Percentiles rank a stretch among this genome's conserved stretches.
Conservation (phyloP, 2,888 invertebrate species). For the Crematogaster levior region DNA sequence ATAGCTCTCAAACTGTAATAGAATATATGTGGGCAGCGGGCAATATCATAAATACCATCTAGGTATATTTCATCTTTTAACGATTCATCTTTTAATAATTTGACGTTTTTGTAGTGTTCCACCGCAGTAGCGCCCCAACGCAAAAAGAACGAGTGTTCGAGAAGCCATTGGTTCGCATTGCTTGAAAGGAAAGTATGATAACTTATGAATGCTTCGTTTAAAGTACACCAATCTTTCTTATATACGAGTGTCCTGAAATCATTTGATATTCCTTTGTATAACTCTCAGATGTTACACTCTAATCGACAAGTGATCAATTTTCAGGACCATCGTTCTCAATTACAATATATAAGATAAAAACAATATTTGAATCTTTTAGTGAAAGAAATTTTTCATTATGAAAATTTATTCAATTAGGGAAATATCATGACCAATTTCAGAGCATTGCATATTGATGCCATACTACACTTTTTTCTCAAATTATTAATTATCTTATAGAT, state of each 20-base stretch:
- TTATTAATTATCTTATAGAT: slow-evolving; percentile 28
- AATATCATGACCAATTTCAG: slow-evolving; percentile 35
- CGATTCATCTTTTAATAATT: slow-evolving; percentile 77
- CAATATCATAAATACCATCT: slow-evolving; percentile 71
- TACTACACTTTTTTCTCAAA: slow-evolving; percentile 34
- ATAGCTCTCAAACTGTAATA: slow-evolving; percentile 68
- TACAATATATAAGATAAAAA: slow-evolving; percentile 35
- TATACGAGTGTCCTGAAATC: slow-evolving; percentile 74
- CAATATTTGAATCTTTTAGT: slow-evolving; percentile 51
- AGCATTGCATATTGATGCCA: slow-evolving; percentile 55
- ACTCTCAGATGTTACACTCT: background rate
- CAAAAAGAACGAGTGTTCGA: slow-evolving; percentile 84
- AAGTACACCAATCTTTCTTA: slow-evolving; percentile 37
- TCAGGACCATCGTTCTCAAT: slow-evolving; percentile 55
- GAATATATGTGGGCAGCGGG: slow-evolving; percentile 60
- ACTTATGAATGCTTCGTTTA: slow-evolving; percentile 80
- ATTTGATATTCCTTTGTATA: slow-evolving; percentile 8
- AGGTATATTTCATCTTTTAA: slow-evolving; percentile 76
- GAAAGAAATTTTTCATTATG: slow-evolving; percentile 49
- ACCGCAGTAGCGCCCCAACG: slow-evolving; percentile 81
- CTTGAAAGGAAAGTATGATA: slow-evolving; percentile 85
- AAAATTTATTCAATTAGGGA: slow-evolving; percentile 48
- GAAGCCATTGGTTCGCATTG: slow-evolving; percentile 83
- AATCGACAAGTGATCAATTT: slow-evolving; percentile 29
- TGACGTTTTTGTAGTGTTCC: slow-evolving; percentile 81